A percentile compares a stretch with the other conserved stretches of the same genome.
These are phyloP conservation scores for Gastrophysa polygoni DNA, from an alignment of 2,888 invertebrate species.

Conservation along the genomic window DNA sequence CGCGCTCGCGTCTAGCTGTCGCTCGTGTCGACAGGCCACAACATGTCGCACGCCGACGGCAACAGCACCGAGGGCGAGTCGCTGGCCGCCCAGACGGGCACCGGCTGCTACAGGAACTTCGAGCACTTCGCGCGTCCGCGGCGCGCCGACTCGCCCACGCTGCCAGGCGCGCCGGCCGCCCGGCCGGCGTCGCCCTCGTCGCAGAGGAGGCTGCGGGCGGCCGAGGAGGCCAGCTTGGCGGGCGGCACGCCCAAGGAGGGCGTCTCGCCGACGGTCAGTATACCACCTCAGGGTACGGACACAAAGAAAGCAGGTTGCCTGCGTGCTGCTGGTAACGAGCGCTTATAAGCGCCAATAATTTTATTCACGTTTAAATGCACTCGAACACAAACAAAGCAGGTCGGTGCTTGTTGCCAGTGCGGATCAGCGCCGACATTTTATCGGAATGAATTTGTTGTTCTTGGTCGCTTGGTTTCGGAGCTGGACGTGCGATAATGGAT, in stretches of 20 bases:
- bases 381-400: too few relatives aligned
- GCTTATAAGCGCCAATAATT: too few relatives aligned
- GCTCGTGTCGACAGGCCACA: constrained; percentile 74
- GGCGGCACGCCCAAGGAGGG: constrained; percentile 54
- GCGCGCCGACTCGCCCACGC: constrained; percentile 61
- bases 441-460: too few relatives aligned
- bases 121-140: constrained; percentile 68
- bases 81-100: constrained; percentile 71
- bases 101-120: constrained; percentile 80
- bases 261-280: constrained; percentile 58
- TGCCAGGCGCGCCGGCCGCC: constrained; percentile 58
- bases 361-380: too few relatives aligned
- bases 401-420: too few relatives aligned
- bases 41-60: constrained; percentile 87
- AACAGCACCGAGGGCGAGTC: constrained; percentile 77
- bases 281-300: too few relatives aligned
- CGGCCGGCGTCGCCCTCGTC: constrained; percentile 49
- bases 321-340: too few relatives aligned
- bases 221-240: constrained; percentile 56
- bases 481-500: too few relatives aligned
- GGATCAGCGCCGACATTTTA: too few relatives aligned
- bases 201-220: constrained; percentile 51
- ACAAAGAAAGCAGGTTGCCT: too few relatives aligned
- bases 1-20: constrained; percentile 9
- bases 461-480: too few relatives aligned